Evolutionary conservation across 2,797 vertebrate genomes (phyloP), one percentile per base, ranked within the genome.

Genomic region (Cetoscarus ocellatus): DNA sequence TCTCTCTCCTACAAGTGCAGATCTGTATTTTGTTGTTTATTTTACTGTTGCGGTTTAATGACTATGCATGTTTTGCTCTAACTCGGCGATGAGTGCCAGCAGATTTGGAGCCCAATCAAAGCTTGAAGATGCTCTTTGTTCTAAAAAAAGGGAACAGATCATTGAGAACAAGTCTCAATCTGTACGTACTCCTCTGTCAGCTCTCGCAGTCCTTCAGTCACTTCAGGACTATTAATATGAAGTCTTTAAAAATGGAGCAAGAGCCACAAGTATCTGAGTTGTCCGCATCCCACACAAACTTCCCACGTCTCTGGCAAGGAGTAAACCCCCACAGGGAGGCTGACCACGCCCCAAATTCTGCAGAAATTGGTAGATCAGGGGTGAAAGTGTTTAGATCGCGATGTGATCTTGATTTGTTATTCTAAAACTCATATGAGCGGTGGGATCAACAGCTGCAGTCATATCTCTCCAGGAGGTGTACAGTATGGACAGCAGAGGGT

Each of bases 241-340:
- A 43, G 43, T 19, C 44, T 14, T 36, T n/a, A 19, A 57, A 72
- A 62, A 27, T 18, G 19, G 6, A 55, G 54, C 18, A 17, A 43
- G 47, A 3, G 5, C 64, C 18, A 35, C 64, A 53, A 48, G 54
- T 44, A 13, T 59, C 48, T 15, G 36, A 52, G 48, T 77, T 40
- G 57, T 14, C 27, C 27, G 65, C 73, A 65, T 77, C 77, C 80
- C 73, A 79, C 87, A 79, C 42, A 84, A 70, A 40, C 55, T 79
- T 91, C 82, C 70, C 86, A 90, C 74, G 76, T 76, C 8, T 7
- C 66, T 71, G 19, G 43, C 38, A n/a, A 77, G 70, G 78, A 82
- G 69, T 66, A 18, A 79, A 59, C 42, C 65, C 63, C 68, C 12
- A 36, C 3, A 0, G 58, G 55, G 72, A 73, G 61, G 64, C 38